Base-by-base conservation (phyloP, 92 coral and sea anemone species). In the Metridium senile region DNA sequence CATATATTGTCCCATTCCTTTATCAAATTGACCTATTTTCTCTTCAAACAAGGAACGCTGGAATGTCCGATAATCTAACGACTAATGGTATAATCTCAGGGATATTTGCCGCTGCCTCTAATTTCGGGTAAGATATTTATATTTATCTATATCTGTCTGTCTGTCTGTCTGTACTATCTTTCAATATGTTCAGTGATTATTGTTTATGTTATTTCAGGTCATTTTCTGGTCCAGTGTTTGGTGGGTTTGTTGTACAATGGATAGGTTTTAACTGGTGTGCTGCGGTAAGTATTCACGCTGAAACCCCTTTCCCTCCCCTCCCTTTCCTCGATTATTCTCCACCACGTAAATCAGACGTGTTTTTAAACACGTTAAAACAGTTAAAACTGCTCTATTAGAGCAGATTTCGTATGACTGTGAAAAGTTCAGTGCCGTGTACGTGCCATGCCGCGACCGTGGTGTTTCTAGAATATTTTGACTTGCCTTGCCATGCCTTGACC, bases 41-140 rank as follows among this genome's bases (percentile, higher is more conserved):
- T 39, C 13, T 4, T 39, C 49, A 39, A 39, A 6, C 6, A 39
- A 77, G 82, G 53, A 63, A 25, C 26, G 74, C 74, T 33, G 82
- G 82, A 0, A 77, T 77, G 82, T 66, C 82, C 8, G 82, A 77
- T 33, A 52, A 77, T 21, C n/a, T 77, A 1, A 21, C 54, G 11
- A 77, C 82, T 4, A 77, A 77, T 65, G 82, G 82, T 26, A 74
- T 67, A 19, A 67, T 77, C 4, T 77, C 82, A 7, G 82, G 82
- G 2, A 77, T 77, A 3, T 49, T 77, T 3, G 66, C 82, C 19
- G 82, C 82, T 16, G 74, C 82, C 17, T 0, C 28, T n/a, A 77
- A 77, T 29, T 22, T 65, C 22, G 82, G 82, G 82, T 77, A 54
- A 65, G 81, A 16, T 32, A 19, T 71, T 45, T 10, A 25, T 34